Evolutionary conservation across 2,888 invertebrate species (phyloP), one percentile per base, ranked within the genome.

Genomic region (Netelia fuscicornis): DNA sequence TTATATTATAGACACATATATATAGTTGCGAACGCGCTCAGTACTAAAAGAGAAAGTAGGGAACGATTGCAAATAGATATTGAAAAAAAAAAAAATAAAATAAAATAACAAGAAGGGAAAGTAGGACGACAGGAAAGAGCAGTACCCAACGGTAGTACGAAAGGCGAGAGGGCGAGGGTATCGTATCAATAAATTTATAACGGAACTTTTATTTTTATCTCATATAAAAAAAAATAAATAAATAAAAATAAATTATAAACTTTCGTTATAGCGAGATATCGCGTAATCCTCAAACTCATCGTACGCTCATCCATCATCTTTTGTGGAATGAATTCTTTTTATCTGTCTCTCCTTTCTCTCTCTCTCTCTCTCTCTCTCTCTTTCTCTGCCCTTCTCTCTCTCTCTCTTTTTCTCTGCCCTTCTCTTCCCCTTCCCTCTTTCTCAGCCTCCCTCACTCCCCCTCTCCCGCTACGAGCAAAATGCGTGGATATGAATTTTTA

Each of bases 121-220:
- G 9, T 25, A 60, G 10, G n/a, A 20, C 2, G 44, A 37, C 64
- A 17, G 20, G 17, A 5, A 62, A 13, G 52, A 54, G 54, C 64
- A 17, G 20, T 37, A 17, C 17, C 17, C 17, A 5, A 62, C n/a
- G 52, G 42, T 25, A 62, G 3, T n/a, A n/a, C 37, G 62, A 62
- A 37, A 62, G 37, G 30, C 13, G 37, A 62, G 37, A 30, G 13
- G 8, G 37, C 9, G n/a, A 25, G 48, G 13, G 13, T 48, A 75
- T 75, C 72, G 68, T 68, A 70, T 84, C 77, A 79, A 86, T 81
- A 86, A 79, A 78, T 86, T 81, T 72, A 84, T 81, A 56, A 74
- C 48, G 81, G 17, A 62, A 70, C 70, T 48, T 58, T 65, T 54
- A 67, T 75, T 75, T 80, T 58, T 48, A 58, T 20, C 30, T 54